These are phyloP conservation scores for Gopherus evgoodei DNA, from an alignment of 2,113 vertebrate genomes.

Conservation along the genomic window DNA sequence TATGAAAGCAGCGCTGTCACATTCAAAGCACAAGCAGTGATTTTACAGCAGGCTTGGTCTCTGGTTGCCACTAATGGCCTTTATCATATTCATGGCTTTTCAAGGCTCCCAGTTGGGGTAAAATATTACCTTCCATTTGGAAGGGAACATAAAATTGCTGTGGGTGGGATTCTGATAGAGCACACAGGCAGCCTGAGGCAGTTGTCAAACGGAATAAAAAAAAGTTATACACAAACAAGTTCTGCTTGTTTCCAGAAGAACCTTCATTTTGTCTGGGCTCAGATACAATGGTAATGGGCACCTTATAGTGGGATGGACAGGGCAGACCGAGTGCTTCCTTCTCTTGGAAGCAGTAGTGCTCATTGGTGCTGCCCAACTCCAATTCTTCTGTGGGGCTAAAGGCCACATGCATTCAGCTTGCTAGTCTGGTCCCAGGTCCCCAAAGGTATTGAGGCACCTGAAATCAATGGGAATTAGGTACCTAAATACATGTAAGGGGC, in stretches of 20 bases:
- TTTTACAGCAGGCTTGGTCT: background rate
- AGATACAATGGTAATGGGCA: background rate
- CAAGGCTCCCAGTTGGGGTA: background rate
- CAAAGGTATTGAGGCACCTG: too few species aligned
- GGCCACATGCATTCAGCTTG: too few species aligned
- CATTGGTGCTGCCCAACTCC: too few species aligned
- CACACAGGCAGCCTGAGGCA: background rate
- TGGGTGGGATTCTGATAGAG: background rate
- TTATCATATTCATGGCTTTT: background rate
- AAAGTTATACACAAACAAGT: background rate
- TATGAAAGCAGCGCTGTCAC: background rate
- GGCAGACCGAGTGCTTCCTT: too few species aligned
- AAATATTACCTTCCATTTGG: background rate
- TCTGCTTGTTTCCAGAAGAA: background rate
- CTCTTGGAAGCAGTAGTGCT: background rate
- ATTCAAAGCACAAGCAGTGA: background rate
- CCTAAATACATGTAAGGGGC: too few species aligned
- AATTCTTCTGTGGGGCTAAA: background rate
- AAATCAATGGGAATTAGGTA: too few species aligned
- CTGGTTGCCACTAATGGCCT: background rate
- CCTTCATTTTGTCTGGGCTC: too few species aligned
- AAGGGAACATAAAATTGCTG: background rate
- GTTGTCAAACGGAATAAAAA: background rate
- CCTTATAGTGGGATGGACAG: background rate
- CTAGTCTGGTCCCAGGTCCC: too few species aligned